Base-by-base conservation (phyloP, 2,113 vertebrate genomes). In the Mola mola region DNA sequence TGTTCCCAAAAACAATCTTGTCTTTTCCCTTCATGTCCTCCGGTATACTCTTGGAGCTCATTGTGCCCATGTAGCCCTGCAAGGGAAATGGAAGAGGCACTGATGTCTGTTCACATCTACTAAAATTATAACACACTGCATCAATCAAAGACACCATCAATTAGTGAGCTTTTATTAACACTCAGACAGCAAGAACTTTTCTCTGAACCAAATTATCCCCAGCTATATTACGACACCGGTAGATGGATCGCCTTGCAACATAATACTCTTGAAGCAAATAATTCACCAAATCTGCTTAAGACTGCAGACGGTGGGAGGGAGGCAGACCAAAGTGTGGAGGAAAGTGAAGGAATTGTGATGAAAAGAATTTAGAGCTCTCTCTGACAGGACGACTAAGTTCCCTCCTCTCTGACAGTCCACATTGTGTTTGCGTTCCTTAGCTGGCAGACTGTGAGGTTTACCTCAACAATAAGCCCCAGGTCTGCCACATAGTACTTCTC, bases 1-100 rank as follows among this genome's bases (percentile, higher is more conserved):
- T 94, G 87, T 97, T 96, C 46, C 95, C 95, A 79, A 97, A 96
- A 65, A 96, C 92, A 49, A 97, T 96, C 89, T 95, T 95, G 84
- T 96, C 95, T 72, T 94, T 95, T 77, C 95, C 95, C 88, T 93
- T 94, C 91, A 97, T 94, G 85, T 89, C 94, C 65, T 97, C 95
- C 0, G 94, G 95, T 9, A 94, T 65, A 28, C 94, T 93, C 70
- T 91, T 94, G 20, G 91, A 47, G 37, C 53, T 91, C 93, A 97
- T 95, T 9, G 92, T 93, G 16, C 85, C 92, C 92, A 96, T 95
- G 80, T 97, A 97, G 51, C 95, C 95, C 95, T 94, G 83, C 1
- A 55, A 73, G 11, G 65, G 28, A 78, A 67, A 11, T n/a, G 22
- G 70, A 21, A 84, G 22, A 72, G 16, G 28, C 1, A 33, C 19